Base-by-base conservation (phyloP, 2,113 vertebrate genomes). In the Elachura formosa region DNA sequence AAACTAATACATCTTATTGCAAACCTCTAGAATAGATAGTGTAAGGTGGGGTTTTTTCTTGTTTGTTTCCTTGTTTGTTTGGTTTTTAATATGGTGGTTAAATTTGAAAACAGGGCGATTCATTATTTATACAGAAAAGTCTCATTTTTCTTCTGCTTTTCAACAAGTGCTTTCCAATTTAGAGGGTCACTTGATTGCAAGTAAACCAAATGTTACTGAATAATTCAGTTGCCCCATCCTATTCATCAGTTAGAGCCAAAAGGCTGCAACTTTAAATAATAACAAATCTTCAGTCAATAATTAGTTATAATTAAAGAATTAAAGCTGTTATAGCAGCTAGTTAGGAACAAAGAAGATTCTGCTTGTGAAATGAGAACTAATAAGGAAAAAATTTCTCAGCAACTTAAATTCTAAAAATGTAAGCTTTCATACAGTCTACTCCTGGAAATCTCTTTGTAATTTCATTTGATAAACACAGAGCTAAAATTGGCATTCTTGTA, bases 181-280 rank as follows among this genome's bases (percentile, higher is more conserved):
- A 62, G 43, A 80, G 87, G 72, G 61, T 85, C 52, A 89, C 52
- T 93, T 89, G 36, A 75, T 33, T 84, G 29, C 68, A 94, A 88
- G 82, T 84, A 89, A 96, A 72, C 68, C 64, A 93, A 91, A 84
- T 58, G 31, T 75, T 83, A 67, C 67, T 84, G 78, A 96, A 89
- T 93, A 82, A 96, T 92, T 96, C 73, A 95, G 45, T 71, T 7
- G 2, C 40, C 33, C 48, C 56, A 61, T 83, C 66, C 22, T 72
- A n/a, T 67, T 83, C 74, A 93, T 96, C 75, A 63, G 14, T 90
- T 78, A 59, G 22, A 88, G 49, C 14, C 78, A 62, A 95, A 79
- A 88, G 38, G 34, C 64, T 89, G 26, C 61, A 89, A 74, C 34
- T 90, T 91, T 80, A 91, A 90, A 87, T 67, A 89, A 71, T 63